A percentile compares a stretch with the other conserved stretches of the same genome.
Evolutionary conservation across 2,113 vertebrate genomes (phyloP).

Genomic region (Ellobius talpinus): DNA sequence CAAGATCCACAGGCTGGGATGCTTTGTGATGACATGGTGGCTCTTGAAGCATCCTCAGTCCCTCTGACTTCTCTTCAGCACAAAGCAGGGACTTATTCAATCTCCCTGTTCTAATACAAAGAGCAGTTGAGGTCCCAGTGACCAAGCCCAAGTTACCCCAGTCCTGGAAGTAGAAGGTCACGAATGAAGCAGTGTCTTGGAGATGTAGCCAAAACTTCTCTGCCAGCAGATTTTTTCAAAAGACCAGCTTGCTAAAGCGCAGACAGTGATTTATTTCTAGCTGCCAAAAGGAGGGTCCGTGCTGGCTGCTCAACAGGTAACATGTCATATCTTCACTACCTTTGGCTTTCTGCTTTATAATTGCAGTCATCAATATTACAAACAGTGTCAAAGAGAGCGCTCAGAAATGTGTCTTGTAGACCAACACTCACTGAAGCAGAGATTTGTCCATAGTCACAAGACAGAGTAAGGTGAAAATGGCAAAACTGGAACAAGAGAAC

Average conservation of each 20-base stretch:
- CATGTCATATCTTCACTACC: neutral
- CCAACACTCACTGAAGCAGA: neutral
- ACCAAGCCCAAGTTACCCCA: neutral
- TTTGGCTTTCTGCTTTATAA: neutral
- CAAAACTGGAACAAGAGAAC: neutral
- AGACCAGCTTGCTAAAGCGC: neutral
- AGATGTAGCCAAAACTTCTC: neutral
- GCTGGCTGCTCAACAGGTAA: accelerated
- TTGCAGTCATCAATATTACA: conserved; percentile 2
- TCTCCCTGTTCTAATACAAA: neutral
- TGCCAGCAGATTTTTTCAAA: neutral
- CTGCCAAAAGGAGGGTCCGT: neutral
- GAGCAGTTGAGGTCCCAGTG: neutral
- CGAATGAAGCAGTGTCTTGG: neutral
- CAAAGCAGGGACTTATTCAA: neutral
- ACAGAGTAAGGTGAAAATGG: neutral
- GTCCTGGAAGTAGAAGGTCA: neutral
- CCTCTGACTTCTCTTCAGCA: neutral
- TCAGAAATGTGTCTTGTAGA: neutral
- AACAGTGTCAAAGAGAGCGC: neutral
- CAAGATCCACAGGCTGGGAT: accelerated
- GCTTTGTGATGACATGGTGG: neutral
- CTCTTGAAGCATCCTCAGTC: neutral
- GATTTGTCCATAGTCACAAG: neutral
- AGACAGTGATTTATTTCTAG: neutral